Base-by-base conservation (phyloP, 2,113 vertebrate species). In the Cyrtonyx montezumae region DNA sequence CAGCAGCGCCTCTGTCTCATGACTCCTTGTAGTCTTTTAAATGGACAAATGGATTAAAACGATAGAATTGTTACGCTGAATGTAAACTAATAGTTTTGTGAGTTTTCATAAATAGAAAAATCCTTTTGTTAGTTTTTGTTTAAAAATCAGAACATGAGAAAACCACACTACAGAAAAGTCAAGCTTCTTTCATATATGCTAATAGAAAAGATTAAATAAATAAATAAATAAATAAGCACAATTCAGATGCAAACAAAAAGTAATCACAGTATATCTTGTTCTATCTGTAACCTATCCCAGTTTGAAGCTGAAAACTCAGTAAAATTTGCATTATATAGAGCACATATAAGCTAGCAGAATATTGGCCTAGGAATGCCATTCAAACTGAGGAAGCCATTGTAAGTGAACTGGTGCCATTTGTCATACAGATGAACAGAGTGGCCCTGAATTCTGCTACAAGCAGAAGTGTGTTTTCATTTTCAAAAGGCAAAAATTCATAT, bases 341-440 rank as follows among this genome's bases (percentile, higher is more conserved):
- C 25, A 49, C 28, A 46, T 13, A 23, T 1, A 49, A 32, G 3
- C 79, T 22, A 56, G 23, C 16, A 87, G 17, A 26, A 85, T 0
- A 26, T 21, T 10, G 16, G 25, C 19, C 30, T 37, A 59, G 40
- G 43, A n/a, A 80, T 0, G 0, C 14, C 55, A 45, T 16, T 2
- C 12, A 9, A 89, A 68, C 0, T 5, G 8, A 76, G 32, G 2
- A 25, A 66, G 28, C 15, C 59, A 18, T 32, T 77, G 73, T 32
- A 56, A 63, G 40, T 42, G 67, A 89, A 75, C n/a, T 43, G 69
- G 61, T 58, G 18, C 4, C n/a, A 23, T 40, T 88, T 66, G n/a
- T 84, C 46, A 66, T 4, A 58, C 11, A 13, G 18, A 11, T 8
- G 10, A 91, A 49, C 37, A 4, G 2, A 66, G 30, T 1, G 73